Conservation (phyloP, 2,113 vertebrate species). For the Gallinago paraguaiae region DNA sequence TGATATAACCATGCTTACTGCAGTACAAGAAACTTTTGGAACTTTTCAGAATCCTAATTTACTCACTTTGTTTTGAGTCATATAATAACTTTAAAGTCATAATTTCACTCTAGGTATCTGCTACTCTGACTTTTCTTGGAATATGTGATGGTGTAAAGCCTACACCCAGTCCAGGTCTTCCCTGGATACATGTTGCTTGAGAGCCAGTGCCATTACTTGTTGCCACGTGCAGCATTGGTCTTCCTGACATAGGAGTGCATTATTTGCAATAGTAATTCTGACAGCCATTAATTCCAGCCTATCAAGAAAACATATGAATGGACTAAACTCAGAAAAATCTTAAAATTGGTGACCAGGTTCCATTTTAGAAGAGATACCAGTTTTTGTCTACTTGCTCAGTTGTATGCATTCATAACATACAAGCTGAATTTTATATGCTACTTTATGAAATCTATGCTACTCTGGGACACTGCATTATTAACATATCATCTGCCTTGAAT, state of each 20-base stretch:
- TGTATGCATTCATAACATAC: neutral
- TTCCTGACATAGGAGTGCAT: neutral
- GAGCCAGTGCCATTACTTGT: neutral
- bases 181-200: neutral
- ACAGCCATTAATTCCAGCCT: neutral
- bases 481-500: neutral
- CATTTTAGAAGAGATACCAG: neutral
- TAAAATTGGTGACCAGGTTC: neutral
- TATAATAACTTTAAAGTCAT: neutral
- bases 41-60: neutral
- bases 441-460: neutral
- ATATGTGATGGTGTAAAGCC: neutral
- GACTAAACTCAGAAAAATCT: neutral
- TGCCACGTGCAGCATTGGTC: accelerated
- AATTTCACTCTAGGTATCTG: neutral
- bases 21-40: neutral
- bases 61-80: neutral
- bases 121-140: neutral
- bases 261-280: neutral
- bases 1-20: neutral
- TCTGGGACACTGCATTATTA: neutral
- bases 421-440: neutral
- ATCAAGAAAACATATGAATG: neutral
- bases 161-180: accelerated
- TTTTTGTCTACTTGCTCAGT: neutral